phyloP scores from a whole-genome alignment of 2,113 vertebrate genomes.

The Campylorhamphus procurvoides region DNA sequence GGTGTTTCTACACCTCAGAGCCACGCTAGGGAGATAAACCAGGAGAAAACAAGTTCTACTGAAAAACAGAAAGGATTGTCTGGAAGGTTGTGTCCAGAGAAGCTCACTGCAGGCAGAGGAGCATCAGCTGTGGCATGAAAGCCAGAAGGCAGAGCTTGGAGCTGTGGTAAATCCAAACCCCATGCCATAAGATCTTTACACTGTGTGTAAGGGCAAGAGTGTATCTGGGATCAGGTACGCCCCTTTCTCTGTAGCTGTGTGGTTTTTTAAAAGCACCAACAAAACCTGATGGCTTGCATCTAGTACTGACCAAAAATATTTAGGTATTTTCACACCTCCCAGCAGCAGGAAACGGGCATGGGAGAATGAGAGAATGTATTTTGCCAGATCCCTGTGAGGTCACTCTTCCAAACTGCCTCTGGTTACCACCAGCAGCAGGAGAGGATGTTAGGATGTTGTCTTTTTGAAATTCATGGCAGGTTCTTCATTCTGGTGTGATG shows the following conservation, averaged over 20 bases:
- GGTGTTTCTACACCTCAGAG: not conserved
- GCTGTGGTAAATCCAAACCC: not conserved
- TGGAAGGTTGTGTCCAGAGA: not conserved
- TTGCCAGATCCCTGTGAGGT: not conserved
- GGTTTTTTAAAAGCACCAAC: not conserved
- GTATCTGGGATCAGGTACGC: not conserved
- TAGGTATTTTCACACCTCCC: not conserved
- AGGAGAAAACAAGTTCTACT: not conserved
- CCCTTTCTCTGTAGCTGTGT: not conserved
- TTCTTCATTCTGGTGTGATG: not conserved
- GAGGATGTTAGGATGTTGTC: not conserved
- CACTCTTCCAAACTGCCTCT: not conserved
- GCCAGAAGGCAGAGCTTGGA: not conserved
- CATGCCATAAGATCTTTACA: not conserved
- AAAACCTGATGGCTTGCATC: not conserved
- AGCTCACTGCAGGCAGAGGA: not conserved
- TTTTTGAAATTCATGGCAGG: not conserved
- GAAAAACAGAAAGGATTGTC: not conserved
- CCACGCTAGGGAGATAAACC: not conserved
- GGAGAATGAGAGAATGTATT: not conserved
- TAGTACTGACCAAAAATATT: not conserved
- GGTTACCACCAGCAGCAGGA: not conserved
- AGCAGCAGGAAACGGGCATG: not conserved
- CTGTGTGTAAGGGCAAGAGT: not conserved
- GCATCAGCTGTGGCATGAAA: not conserved